Conservation (phyloP, 2,888 invertebrate genomes). For the Diaperis boleti region DNA sequence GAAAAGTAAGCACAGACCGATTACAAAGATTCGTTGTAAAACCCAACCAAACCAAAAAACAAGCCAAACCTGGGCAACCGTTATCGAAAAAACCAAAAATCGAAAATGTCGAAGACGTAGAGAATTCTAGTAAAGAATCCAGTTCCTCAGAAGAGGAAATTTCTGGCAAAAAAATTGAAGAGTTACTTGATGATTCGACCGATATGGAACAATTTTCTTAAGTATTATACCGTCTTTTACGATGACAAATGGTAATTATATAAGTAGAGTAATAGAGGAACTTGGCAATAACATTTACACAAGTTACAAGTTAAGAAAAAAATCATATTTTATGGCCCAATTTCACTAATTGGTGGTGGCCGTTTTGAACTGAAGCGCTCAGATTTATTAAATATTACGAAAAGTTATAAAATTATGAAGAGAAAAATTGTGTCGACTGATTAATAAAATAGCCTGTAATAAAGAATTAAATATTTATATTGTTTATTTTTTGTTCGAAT, state of each 20-base stretch:
- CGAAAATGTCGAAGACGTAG: not conserved
- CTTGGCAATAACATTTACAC: not conserved
- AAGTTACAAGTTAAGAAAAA: not conserved
- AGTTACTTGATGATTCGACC: too few species aligned
- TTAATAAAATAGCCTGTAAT: not conserved
- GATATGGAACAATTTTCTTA: not conserved
- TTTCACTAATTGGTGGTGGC: not conserved
- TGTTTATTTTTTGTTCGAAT: not conserved
- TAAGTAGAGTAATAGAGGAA: not conserved
- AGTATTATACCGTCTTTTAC: not conserved
- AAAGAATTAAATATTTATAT: not conserved
- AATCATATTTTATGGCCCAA: not conserved
- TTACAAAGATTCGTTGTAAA: not conserved
- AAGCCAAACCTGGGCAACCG: not conserved
- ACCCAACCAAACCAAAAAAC: not conserved
- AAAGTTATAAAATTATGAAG: not conserved
- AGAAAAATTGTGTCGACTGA: not conserved
- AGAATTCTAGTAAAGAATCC: not conserved
- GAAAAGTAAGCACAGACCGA: not conserved
- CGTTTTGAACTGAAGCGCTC: not conserved
- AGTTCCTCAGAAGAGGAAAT: not conserved
- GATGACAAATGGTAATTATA: not conserved
- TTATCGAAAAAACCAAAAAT: not conserved
- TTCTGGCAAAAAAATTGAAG: not conserved
- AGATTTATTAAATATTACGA: not conserved